Base-by-base conservation (phyloP, 2,888 invertebrate genomes). In the Pseudanteris insignis region DNA sequence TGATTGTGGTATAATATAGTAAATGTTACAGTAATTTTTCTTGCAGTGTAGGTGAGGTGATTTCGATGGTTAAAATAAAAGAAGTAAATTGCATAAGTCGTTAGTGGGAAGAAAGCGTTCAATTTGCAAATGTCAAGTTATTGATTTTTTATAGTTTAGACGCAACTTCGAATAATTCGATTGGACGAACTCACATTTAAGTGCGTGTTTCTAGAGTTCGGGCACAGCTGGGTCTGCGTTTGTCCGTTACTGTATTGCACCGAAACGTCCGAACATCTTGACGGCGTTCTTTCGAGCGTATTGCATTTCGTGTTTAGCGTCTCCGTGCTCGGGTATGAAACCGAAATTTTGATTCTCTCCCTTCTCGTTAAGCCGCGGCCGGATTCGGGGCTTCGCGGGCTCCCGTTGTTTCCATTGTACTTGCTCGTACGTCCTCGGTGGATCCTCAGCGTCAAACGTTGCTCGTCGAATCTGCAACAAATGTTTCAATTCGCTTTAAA, bases 391-490 rank as follows among this genome's bases (percentile, higher is more conserved):
- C 67, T 66, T 26, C 76, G 74, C 21, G 72, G 73, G 44, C 73
- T 76, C 2, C 73, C 74, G 66, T 76, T 80, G 67, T 77, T 78
- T 34, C 78, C 77, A 55, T 78, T 78, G 61, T 78, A 74, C 24
- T 84, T 83, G 2, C 88, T 89, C 0, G 90, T 89, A 1, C 91
- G 84, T 0, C 96, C 96, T 0, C 95, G 85, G 80, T 96, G 96
- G 69, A 96, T 94, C 66, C 96, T 85, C 59, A 96, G 81, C 0
- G 95, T 96, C 25, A 96, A 83, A n/a, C 93, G 87, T 78, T 94
- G 92, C 77, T 94, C 92, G 70, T 93, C 92, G 76, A 93, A 93
- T 14, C 93, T 88, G 71, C 84, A 88, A 43, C 25, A 43, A 11
- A 36, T n/a, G 15, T 43, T 41, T 30, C 33, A 25, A 2, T 25